Evolutionary conservation across 2,888 invertebrate species (phyloP), one percentile per base, ranked within the genome.

Genomic region (Exocentrus adspersus): DNA sequence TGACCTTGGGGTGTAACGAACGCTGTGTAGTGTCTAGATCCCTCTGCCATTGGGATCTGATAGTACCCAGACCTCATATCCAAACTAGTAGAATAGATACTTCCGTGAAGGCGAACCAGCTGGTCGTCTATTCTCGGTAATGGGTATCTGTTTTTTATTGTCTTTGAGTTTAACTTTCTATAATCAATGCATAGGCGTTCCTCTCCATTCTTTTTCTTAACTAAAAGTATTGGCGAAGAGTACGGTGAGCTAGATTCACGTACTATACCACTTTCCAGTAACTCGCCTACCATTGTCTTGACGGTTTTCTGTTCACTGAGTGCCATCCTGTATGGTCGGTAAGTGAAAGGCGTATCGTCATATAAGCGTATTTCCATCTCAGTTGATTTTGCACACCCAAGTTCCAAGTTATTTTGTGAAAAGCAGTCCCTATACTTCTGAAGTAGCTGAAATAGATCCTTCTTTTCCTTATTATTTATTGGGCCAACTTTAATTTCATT

Each of bases 181-280:
- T 65, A 72, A 42, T 72, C 71, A 9, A 72, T 52, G 16, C 69
- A 71, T 20, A 71, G 14, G 6, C 70, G 58, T 46, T 68, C 48
- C 56, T 72, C 70, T 3, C 69, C 69, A 45, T 68, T 71, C 62
- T 69, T 68, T 61, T 72, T 72, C 50, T 58, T 63, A 7, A 72
- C 70, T 1, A 72, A 32, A 28, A 72, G 45, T 12, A 72, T 61
- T 1, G 72, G 69, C 3, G 69, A 72, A 0, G 66, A 57, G 53
- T 65, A 73, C n/a, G 62, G 42, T 16, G 72, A 72, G 14, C 67
- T 60, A 1, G 68, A 69, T 46, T 72, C 68, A 7, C 67, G 56
- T 10, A 72, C 32, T 12, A 72, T 70, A 16, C 61, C 56, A 30
- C 32, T 60, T 9, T 28, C 37, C 24, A 68, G 21, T 1, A 71